phyloP scores from a whole-genome alignment of 2,113 vertebrate genomes.

The Anthoscopus minutus region DNA sequence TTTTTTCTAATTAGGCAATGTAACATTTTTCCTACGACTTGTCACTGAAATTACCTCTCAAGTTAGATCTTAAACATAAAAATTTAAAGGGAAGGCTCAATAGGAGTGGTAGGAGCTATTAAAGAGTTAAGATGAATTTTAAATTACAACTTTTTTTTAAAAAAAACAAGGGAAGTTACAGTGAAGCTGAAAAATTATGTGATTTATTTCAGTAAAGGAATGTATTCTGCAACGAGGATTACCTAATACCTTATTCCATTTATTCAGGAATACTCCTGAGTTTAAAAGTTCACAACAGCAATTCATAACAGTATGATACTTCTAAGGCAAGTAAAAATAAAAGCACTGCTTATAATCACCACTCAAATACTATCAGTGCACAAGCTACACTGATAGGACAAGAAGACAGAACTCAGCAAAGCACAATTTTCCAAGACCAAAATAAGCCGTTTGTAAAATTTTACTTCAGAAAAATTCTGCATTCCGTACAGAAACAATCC shows the following conservation, averaged over 20 bases:
- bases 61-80: not conserved
- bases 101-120: not conserved
- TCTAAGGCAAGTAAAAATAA: slow-evolving; percentile 44
- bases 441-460: not conserved
- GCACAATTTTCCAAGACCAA: not conserved
- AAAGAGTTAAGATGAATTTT: slow-evolving; percentile 11
- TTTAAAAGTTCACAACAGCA: slow-evolving; percentile 75
- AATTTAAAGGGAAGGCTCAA: not conserved
- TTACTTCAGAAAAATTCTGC: not conserved
- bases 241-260: slow-evolving; percentile 53
- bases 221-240: slow-evolving; percentile 54
- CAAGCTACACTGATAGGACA: not conserved
- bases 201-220: slow-evolving; percentile 59
- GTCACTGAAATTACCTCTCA: not conserved
- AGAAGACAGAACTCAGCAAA: not conserved
- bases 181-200: slow-evolving; percentile 11
- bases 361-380: not conserved
- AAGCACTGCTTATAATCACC: slow-evolving; percentile 63
- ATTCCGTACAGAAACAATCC: not conserved
- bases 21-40: slow-evolving; percentile 13
- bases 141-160: not conserved
- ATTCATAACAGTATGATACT: slow-evolving; percentile 51
- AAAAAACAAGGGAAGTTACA: not conserved
- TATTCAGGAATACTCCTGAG: slow-evolving; percentile 62
- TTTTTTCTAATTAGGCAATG: not conserved